Base-by-base conservation (phyloP, 2,113 vertebrate species). In the Indicator maculatus region DNA sequence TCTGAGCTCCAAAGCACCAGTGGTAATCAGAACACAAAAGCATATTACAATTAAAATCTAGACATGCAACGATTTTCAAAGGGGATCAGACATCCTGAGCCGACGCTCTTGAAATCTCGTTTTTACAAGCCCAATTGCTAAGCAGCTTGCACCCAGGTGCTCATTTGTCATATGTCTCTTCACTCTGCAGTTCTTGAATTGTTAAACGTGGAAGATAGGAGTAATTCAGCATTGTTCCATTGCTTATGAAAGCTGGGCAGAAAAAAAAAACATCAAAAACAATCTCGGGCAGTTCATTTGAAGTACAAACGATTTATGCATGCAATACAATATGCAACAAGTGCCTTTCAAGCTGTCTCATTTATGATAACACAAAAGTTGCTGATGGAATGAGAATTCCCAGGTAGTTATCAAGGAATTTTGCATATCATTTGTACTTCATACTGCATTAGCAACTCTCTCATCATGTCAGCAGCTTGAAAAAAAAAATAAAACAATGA, bases 231-330 rank as follows among this genome's bases (percentile, higher is more conserved):
- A 93, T 74, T 89, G 82, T 88, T 86, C 52, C 79, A 89, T 24
- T 64, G 83, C 88, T 86, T 88, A 91, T 19, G 87, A 65, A 94
- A 89, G 79, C 41, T 69, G 44, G 33, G 86, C 81, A 96, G 70
- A 88, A 72, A 70, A 58, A 67, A 71, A 88, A 72, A 70, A 1
- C 10, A 38, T 93, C 67, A 74, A 82, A 95, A 95, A 96, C 88
- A 84, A 85, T 85, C 78, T 82, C 88, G 75, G 30, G 52, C 53
- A 88, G 96, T 88, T 96, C 89, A 95, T 92, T 89, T 95, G 90
- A 95, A 97, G 90, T 91, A 86, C 78, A 93, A 96, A 95, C 89
- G 83, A 93, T 87, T 94, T 94, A 47, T 70, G 69, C 80, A 94
- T 71, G 89, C 88, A 94, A 84, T 60, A 93, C 75, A 95, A 96